phyloP scores from a whole-genome alignment of 2,888 invertebrate species.

The Nemotelus pantherinus region DNA sequence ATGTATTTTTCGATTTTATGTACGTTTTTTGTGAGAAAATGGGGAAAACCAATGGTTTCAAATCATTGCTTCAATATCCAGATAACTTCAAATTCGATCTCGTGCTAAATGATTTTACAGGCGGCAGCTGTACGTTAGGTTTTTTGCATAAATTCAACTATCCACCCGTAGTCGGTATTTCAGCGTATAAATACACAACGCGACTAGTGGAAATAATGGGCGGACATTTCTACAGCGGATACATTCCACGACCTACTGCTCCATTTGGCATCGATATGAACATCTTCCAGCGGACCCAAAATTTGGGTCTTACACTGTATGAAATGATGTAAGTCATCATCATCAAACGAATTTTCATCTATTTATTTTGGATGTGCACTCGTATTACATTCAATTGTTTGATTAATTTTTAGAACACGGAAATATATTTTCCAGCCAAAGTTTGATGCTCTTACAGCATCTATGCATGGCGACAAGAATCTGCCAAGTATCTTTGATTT shows the following conservation, averaged over 20 bases:
- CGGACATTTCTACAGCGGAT: conserved; percentile 51
- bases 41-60: conserved; percentile 25
- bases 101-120: conserved; percentile 53
- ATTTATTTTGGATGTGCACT: too few relatives aligned
- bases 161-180: conserved; percentile 54
- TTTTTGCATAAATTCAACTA: conserved; percentile 54
- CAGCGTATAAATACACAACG: conserved; percentile 50
- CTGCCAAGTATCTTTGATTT: conserved; percentile 52
- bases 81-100: conserved; percentile 54
- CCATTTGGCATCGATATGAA: conserved; percentile 50
- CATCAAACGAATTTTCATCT: too few relatives aligned
- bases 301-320: conserved; percentile 39
- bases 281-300: conserved; percentile 50
- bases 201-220: conserved; percentile 48
- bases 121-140: conserved; percentile 53
- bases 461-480: conserved; percentile 48
- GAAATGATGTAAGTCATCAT: conserved; percentile 46
- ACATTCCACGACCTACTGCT: conserved; percentile 49
- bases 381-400: too few relatives aligned
- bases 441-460: conserved; percentile 53
- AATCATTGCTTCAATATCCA: conserved; percentile 45
- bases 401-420: background rate
- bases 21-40: background rate
- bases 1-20: background rate
- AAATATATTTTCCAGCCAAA: conserved; percentile 51